Percentiles rank a stretch among this genome's conserved stretches.
phyloP scores from a whole-genome alignment of 2,113 vertebrate species.

The Macquaria ambigua region DNA sequence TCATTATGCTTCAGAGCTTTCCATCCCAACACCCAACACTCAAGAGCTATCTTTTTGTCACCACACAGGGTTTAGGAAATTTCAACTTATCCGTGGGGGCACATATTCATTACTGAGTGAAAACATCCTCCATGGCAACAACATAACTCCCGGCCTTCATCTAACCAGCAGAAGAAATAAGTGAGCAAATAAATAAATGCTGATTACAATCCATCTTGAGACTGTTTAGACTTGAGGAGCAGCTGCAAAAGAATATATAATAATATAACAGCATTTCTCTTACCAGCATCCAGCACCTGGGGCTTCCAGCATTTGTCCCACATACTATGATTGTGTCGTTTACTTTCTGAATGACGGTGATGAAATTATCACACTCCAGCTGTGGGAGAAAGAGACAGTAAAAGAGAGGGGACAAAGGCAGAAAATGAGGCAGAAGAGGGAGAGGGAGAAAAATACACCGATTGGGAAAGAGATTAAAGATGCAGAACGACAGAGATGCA shows the following conservation, averaged over 20 bases:
- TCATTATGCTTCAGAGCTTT: no score
- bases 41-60: not conserved
- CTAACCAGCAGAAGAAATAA: constrained; percentile 4
- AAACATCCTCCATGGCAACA: constrained; percentile 25
- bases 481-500: constrained; percentile 1
- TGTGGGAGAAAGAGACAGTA: constrained; percentile 53
- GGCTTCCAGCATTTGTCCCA: constrained; percentile 86
- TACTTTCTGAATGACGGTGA: constrained; percentile 87
- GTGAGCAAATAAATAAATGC: constrained; percentile 34
- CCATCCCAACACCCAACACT: not conserved
- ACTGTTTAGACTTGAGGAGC: not conserved
- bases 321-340: constrained; percentile 84
- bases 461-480: constrained; percentile 33
- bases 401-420: constrained; percentile 12
- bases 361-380: constrained; percentile 87
- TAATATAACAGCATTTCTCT: constrained; percentile 48
- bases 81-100: not conserved
- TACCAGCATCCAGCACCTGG: constrained; percentile 89
- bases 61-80: not conserved
- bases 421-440: constrained; percentile 25
- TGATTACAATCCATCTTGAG: constrained; percentile 21
- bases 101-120: constrained; percentile 15
- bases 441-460: not conserved
- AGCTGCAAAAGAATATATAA: not conserved
- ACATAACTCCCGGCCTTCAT: constrained; percentile 30